phyloP scores from a whole-genome alignment of 2,113 vertebrate species.

The Motacilla alba region DNA sequence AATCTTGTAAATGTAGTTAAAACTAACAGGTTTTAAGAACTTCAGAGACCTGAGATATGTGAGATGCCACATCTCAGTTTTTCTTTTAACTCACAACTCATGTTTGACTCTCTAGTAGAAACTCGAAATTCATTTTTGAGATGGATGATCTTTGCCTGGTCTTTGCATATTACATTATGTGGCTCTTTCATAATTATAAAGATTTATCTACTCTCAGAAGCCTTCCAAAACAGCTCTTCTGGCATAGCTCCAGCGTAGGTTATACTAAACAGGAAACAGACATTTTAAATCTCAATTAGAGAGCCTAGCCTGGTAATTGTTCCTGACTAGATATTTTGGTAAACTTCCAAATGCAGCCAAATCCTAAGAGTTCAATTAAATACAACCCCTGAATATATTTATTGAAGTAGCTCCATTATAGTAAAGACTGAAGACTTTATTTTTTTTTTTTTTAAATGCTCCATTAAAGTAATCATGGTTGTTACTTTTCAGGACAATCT shows the following conservation, averaged over 20 bases:
- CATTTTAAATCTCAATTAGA: constrained; percentile 11
- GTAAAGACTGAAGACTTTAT: neutral
- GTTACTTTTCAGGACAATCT: neutral
- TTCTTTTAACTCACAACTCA: neutral
- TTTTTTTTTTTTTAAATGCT: neutral
- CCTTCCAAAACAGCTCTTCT: neutral
- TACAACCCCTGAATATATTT: neutral
- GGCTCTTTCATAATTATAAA: neutral
- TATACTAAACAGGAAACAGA: neutral
- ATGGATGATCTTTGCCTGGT: neutral
- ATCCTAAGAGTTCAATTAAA: constrained; percentile 30
- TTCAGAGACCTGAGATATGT: neutral
- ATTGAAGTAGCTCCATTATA: neutral
- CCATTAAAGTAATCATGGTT: neutral
- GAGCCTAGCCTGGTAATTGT: neutral
- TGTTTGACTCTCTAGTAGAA: neutral
- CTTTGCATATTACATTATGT: neutral
- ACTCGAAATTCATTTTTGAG: neutral
- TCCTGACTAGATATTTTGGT: constrained; percentile 16
- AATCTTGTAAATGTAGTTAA: neutral
- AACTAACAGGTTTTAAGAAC: neutral
- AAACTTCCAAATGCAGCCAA: constrained; percentile 20
- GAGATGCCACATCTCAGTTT: neutral
- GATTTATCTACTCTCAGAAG: neutral
- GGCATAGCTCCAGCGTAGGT: neutral